Percentiles rank a stretch among this genome's conserved stretches.
Evolutionary conservation across 2,113 vertebrate species (phyloP).

Genomic region (Pomatorhinus ruficollis): DNA sequence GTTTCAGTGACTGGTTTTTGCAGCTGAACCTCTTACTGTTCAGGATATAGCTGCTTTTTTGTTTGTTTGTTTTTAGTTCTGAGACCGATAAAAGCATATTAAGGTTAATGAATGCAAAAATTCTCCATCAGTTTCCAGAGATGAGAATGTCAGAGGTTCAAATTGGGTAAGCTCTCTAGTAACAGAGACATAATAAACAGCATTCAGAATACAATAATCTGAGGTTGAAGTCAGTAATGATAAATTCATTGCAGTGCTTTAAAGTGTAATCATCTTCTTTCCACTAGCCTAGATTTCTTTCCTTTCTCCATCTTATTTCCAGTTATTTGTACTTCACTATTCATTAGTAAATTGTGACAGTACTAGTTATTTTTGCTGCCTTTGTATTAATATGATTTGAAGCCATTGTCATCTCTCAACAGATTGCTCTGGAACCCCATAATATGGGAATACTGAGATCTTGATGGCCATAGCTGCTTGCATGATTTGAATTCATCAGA

Average conservation of each 20-base stretch:
- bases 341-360: not conserved
- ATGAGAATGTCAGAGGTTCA: constrained; percentile 37
- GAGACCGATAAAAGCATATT: constrained; percentile 30
- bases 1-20: not conserved
- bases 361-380: not conserved
- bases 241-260: constrained; percentile 27
- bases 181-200: constrained; percentile 42
- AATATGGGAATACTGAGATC: not conserved
- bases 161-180: not conserved
- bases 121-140: constrained; percentile 17
- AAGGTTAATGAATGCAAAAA: constrained; percentile 58
- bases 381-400: not conserved
- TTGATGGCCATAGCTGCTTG: not conserved
- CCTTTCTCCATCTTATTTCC: not conserved
- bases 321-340: not conserved
- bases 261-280: not conserved
- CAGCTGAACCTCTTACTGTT: not conserved
- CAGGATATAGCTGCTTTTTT: not conserved
- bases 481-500: not conserved
- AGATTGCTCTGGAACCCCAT: not conserved
- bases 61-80: constrained; percentile 24
- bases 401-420: not conserved
- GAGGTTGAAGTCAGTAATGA: not conserved
- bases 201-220: constrained; percentile 10
- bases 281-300: not conserved